These are phyloP conservation scores for Mesocentrotus franciscanus DNA, from an alignment of 53 echinoderm and acorn worm species.

Conservation along the genomic window DNA sequence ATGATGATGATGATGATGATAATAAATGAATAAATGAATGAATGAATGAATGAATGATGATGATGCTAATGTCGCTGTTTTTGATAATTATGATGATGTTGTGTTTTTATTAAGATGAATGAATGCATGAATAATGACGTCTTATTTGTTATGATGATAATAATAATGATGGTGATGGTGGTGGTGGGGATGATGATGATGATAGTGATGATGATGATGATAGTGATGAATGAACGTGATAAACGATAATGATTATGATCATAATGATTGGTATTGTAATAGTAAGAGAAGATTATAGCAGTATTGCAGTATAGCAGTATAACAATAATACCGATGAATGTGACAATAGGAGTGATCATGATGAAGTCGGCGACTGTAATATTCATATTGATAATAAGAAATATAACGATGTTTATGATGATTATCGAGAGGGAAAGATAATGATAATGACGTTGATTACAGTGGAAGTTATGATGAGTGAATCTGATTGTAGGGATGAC, in stretches of 20 bases:
- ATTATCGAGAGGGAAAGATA: neutral
- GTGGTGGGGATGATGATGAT: conserved; percentile 68
- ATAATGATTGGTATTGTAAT: conserved; percentile 23
- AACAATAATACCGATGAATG: too few relatives aligned
- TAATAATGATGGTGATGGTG: conserved; percentile 50
- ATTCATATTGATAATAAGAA: conserved; percentile 79
- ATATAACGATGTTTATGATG: conserved; percentile 4
- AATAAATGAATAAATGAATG: neutral
- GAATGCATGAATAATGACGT: neutral
- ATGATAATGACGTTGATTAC: neutral
- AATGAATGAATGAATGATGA: neutral
- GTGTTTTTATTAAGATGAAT: conserved; percentile 10
- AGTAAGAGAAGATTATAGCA: too few relatives aligned
- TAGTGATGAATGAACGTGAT: too few relatives aligned
- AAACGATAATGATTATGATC: conserved; percentile 57
- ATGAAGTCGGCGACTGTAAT: neutral
- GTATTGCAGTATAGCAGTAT: too few relatives aligned
- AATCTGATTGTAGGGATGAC: too few relatives aligned
- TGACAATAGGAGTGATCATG: neutral
- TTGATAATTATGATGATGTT: neutral
- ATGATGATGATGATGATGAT: conserved; percentile 36
- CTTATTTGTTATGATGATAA: conserved; percentile 35
- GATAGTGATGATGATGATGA: conserved; percentile 64
- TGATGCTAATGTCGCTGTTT: neutral
- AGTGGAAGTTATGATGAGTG: neutral